Conservation (phyloP, 92 coral and sea anemone species). For the Blastomussa wellsi region DNA sequence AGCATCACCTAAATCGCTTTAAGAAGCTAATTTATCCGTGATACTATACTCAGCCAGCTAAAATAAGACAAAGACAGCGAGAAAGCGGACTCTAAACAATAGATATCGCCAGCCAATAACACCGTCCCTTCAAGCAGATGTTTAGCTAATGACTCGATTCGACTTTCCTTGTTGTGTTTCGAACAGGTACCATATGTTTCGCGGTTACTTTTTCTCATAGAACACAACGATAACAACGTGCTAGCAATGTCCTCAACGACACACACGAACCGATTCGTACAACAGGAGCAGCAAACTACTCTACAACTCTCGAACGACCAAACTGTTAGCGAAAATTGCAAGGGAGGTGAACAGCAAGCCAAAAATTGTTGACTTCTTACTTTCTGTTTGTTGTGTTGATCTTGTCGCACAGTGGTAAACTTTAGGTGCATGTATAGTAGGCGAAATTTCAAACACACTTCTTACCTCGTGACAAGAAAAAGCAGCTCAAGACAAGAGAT, state of each 20-base stretch:
- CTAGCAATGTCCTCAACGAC: conserved; percentile 30
- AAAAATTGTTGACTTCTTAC: conserved; percentile 9
- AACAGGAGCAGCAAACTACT: not conserved
- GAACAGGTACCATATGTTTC: conserved; percentile 90
- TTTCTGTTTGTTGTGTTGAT: conserved; percentile 18
- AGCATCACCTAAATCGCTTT: conserved; percentile 9
- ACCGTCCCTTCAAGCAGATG: conserved; percentile 55
- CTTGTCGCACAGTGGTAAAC: conserved; percentile 3
- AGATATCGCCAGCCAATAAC: conserved; percentile 52
- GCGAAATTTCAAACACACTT: not conserved
- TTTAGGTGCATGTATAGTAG: not conserved
- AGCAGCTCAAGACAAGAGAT: conserved; percentile 10
- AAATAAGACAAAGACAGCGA: conserved; percentile 32
- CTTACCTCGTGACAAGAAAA: not conserved
- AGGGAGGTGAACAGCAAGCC: not conserved
- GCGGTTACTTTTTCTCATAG: conserved; percentile 78
- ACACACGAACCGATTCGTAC: conserved; percentile 13
- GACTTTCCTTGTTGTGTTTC: conserved; percentile 57
- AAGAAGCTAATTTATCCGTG: conserved; percentile 32
- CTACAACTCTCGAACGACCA: conserved; percentile 4
- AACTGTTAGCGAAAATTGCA: not conserved
- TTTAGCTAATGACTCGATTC: conserved; percentile 60
- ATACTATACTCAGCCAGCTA: conserved; percentile 30
- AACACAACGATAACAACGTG: conserved; percentile 69
- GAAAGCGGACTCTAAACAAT: conserved; percentile 38